Base-by-base conservation (phyloP, 2,797 vertebrate species). In the Ataeniobius toweri region DNA sequence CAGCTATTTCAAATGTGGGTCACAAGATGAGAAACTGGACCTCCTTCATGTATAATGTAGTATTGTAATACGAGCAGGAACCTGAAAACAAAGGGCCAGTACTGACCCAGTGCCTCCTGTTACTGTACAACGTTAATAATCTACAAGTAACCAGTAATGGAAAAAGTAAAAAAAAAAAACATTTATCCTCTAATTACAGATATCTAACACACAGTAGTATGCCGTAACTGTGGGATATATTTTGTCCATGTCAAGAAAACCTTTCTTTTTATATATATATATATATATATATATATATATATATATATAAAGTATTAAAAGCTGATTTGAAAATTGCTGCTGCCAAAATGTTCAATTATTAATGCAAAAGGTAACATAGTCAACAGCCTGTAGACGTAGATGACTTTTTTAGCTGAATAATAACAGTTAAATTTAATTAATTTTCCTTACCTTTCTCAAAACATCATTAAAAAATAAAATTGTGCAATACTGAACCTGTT, bases 21-120 rank as follows among this genome's bases (percentile, higher is more conserved):
- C 59, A 51, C 73, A 31, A 44, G 44, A 80, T 75, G 84, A 82
- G 87, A 69, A 93, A 90, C 79, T 71, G 72, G 81, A 89, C 70
- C 75, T 36, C 75, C 58, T 50, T 94, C 90, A 94, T 95, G 77
- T 73, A 94, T 94, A 91, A 95, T 95, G 86, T 77, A 95, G 76
- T 67, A 71, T 28, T 51, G 92, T 88, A 92, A 93, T 71, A 8
- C 79, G 82, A 95, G 86, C 73, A 13, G 86, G 67, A 89, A 59
- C 74, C 61, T 74, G 72, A 68, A 80, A 80, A 82, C 36, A 76
- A 22, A 79, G 77, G 75, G 36, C 74, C 36, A 59, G 26, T 56
- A 67, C 53, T 36, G 73, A 74, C 77, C 74, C 14, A 14, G 22
- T 58, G 28, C 20, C 71, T n/a, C 51, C 61, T 72, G 77, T 59